Evolutionary conservation across 2,113 vertebrate genomes (phyloP).

Genomic region (Ahaetulla prasina): DNA sequence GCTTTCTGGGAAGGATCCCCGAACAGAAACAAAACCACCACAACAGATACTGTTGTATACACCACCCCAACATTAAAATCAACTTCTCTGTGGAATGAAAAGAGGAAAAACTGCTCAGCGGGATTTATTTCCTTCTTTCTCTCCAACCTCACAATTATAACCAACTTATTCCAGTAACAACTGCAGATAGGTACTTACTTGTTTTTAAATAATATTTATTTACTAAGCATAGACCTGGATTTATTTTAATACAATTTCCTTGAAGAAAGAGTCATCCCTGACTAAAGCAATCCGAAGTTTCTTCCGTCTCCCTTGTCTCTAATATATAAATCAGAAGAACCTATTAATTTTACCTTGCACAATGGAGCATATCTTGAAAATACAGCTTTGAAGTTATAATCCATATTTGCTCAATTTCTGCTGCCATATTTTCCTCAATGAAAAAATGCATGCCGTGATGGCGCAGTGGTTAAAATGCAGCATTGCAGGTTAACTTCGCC

Average conservation of each 20-base stretch:
- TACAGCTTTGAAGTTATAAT: not conserved
- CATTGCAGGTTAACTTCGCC: not conserved
- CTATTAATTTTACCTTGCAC: not conserved
- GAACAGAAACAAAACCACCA: not conserved
- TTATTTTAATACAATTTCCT: not conserved
- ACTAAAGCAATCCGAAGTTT: not conserved
- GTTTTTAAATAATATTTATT: not conserved
- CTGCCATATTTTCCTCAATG: not conserved
- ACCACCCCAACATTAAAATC: not conserved
- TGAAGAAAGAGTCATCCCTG: not conserved
- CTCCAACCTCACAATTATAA: not conserved
- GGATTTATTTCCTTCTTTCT: not conserved
- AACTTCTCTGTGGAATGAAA: not conserved
- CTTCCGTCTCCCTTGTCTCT: not conserved
- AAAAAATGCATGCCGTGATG: not conserved
- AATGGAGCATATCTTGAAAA: not conserved
- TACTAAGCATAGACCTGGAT: not conserved
- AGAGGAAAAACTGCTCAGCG: not conserved
- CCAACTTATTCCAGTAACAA: not conserved
- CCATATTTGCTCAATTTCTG: not conserved
- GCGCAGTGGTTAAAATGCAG: not conserved
- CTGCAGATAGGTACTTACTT: not conserved
- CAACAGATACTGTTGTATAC: not conserved
- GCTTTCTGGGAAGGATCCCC: not conserved
- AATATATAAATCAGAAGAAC: not conserved